phyloP scores from a whole-genome alignment of 2,888 invertebrate genomes.

The Caenorhabditis doughertyi region DNA sequence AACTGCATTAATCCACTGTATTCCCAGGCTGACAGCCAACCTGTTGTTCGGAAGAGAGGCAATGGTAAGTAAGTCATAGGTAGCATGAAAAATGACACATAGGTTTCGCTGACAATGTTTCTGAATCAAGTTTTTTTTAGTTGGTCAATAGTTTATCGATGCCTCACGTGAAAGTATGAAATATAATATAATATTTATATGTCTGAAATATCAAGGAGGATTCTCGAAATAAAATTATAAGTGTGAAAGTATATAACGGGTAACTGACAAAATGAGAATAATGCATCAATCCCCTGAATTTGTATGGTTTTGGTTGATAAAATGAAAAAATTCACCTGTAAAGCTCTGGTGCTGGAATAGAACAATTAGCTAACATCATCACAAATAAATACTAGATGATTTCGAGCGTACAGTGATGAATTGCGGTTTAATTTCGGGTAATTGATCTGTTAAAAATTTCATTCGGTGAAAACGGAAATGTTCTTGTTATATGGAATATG shows the following conservation, averaged over 20 bases:
- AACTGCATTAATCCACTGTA: slow-evolving; percentile 31
- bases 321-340: slow-evolving; percentile 5
- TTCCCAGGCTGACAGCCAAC: slow-evolving; percentile 2
- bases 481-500: too few species aligned
- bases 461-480: too few species aligned
- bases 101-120: slow-evolving; percentile 19
- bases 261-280: slow-evolving; percentile 14
- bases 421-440: too few species aligned
- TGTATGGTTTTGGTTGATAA: neutral
- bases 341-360: slow-evolving; percentile 13
- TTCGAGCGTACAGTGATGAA: too few species aligned
- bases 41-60: slow-evolving; percentile 22
- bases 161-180: slow-evolving; percentile 4
- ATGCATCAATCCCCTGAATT: slow-evolving; percentile 19
- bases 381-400: too few species aligned
- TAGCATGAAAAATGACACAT: slow-evolving; percentile 31
- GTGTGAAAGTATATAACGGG: slow-evolving; percentile 2
- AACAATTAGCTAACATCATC: slow-evolving; percentile 7
- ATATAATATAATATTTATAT: slow-evolving; percentile 23
- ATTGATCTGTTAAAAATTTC: too few species aligned
- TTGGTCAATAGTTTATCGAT: too few species aligned
- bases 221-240: neutral
- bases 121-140: neutral
- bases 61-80: slow-evolving; percentile 26
- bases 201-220: slow-evolving; percentile 9